Conservation (phyloP, 2,797 vertebrate species). For the Melanotaenia boesemani region DNA sequence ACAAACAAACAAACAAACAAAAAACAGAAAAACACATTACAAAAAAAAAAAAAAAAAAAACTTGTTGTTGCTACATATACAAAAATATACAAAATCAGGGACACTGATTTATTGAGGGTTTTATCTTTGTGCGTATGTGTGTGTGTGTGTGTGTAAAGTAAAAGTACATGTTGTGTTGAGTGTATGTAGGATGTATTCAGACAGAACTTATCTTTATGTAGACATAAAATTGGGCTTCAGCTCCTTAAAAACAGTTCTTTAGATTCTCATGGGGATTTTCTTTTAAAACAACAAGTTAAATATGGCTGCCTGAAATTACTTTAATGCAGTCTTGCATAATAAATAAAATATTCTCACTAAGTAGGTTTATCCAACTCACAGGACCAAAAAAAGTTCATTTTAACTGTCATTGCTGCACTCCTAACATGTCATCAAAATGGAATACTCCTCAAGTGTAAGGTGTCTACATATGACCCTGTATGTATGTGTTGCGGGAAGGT, state of each 20-base stretch:
- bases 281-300: constrained; percentile 46
- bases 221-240: constrained; percentile 36
- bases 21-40: constrained; percentile 44
- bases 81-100: constrained; percentile 25
- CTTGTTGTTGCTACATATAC: constrained; percentile 41
- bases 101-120: constrained; percentile 34
- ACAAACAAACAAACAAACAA: constrained; percentile 19
- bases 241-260: constrained; percentile 7
- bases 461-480: background rate
- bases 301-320: constrained; percentile 60
- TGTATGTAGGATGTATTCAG: no score
- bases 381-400: constrained; percentile 58
- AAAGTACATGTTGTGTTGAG: background rate
- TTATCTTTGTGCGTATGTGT: constrained; percentile 17
- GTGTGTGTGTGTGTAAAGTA: background rate
- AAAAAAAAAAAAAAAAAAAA: constrained; percentile 42
- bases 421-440: constrained; percentile 23
- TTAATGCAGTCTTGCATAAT: constrained; percentile 63
- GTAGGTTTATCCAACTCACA: constrained; percentile 77
- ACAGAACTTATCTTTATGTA: constrained; percentile 31
- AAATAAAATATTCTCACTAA: constrained; percentile 41
- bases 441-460: background rate
- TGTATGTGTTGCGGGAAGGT: constrained; percentile 37
- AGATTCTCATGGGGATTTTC: constrained; percentile 28
- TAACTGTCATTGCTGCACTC: constrained; percentile 1